phyloP scores from a whole-genome alignment of 2,888 invertebrate species.

The Ichneumoninae sp. region DNA sequence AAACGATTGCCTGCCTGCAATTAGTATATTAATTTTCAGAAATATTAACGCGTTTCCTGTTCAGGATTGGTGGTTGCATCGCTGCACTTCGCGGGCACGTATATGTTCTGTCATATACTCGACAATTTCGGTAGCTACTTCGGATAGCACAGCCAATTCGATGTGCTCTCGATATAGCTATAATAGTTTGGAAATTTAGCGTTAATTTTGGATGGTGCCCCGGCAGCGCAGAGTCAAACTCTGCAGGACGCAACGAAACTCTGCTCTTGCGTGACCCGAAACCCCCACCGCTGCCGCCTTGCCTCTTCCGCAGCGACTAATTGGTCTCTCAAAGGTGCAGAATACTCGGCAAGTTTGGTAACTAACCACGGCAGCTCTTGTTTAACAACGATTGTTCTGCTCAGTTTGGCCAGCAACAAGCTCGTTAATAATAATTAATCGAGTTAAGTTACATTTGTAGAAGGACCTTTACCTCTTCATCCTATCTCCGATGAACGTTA shows the following conservation, averaged over 20 bases:
- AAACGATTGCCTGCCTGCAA: no score
- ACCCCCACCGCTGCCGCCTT: constrained; percentile 43
- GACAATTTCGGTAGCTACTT: background rate
- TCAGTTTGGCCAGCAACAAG: constrained; percentile 74
- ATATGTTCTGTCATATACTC: background rate
- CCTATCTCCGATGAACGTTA: constrained; percentile 1
- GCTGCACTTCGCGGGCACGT: background rate
- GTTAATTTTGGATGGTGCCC: constrained; percentile 43
- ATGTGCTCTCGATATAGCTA: constrained; percentile 20
- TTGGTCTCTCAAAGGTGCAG: constrained; percentile 74
- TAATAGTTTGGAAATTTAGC: constrained; percentile 57
- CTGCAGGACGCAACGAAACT: constrained; percentile 50
- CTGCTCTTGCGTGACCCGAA: constrained; percentile 17
- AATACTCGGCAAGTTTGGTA: constrained; percentile 71
- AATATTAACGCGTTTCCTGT: background rate
- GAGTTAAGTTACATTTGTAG: constrained; percentile 71
- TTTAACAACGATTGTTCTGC: constrained; percentile 75
- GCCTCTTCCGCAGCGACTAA: constrained; percentile 68
- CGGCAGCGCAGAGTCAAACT: constrained; percentile 17
- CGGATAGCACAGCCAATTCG: background rate
- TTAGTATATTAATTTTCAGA: background rate
- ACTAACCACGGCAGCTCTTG: constrained; percentile 74
- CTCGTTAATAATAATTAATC: constrained; percentile 74
- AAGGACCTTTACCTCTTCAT: constrained; percentile 5
- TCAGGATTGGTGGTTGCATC: background rate